Evolutionary conservation across 2,797 vertebrate species (phyloP).

Genomic region (Chrosomus eos): DNA sequence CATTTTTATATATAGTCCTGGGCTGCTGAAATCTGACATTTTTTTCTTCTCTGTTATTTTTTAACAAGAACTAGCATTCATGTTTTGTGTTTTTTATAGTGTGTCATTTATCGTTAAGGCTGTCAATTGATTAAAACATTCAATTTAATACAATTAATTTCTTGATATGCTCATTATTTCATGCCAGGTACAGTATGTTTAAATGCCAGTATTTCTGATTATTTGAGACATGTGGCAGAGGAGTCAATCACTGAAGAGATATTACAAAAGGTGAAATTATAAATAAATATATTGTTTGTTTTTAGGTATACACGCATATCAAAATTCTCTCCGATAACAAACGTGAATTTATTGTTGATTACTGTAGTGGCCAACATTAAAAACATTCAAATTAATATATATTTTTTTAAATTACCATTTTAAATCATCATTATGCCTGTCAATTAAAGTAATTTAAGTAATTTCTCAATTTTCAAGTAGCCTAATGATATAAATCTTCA

Average conservation of each 20-base stretch:
- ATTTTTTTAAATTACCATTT: too few species aligned
- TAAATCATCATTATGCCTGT: background rate
- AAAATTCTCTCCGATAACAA: background rate
- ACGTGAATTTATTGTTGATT: background rate
- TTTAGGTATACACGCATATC: background rate
- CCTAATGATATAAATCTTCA: background rate
- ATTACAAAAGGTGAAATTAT: background rate
- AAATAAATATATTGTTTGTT: background rate
- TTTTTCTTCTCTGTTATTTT: background rate
- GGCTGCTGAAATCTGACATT: slow-evolving; percentile 31
- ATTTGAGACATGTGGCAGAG: background rate
- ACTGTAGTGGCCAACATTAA: background rate
- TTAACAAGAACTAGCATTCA: slow-evolving; percentile 25
- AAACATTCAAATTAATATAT: background rate
- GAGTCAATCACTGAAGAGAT: background rate
- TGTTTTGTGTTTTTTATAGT: background rate
- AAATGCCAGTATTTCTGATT: background rate
- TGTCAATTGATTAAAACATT: background rate
- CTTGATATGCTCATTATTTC: background rate
- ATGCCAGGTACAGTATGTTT: background rate
- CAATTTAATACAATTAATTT: background rate
- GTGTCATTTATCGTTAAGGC: background rate
- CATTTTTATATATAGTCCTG: slow-evolving; percentile 33
- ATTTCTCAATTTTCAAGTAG: background rate
- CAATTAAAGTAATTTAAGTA: background rate